Conservation (phyloP, 1,140 invertebrate genomes). For the Pseudobourletiella spinata region DNA sequence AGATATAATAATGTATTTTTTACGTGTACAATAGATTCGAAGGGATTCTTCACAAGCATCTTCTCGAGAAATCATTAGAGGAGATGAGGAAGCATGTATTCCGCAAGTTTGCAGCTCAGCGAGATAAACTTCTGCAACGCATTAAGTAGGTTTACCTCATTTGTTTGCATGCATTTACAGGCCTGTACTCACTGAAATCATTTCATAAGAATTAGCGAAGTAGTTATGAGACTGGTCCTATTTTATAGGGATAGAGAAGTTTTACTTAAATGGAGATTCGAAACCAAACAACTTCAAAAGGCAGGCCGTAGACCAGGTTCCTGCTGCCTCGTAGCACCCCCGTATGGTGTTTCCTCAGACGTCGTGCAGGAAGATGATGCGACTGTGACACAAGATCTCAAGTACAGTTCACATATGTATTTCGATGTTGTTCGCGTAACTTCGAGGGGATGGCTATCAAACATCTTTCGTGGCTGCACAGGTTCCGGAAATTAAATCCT, state of each 20-base stretch:
- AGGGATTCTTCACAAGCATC: neutral
- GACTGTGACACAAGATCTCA: neutral
- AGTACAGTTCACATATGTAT: neutral
- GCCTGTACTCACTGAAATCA: too few species aligned
- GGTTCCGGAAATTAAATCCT: neutral
- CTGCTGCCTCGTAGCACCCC: neutral
- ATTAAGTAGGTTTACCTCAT: neutral
- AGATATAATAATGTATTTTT: too few species aligned
- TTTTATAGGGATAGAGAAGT: slow-evolving; percentile 6
- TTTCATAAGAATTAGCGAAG: too few species aligned
- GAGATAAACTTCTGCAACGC: neutral
- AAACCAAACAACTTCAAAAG: neutral
- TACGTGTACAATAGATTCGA: neutral
- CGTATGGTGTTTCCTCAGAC: neutral
- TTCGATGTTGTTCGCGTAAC: neutral
- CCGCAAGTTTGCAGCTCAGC: neutral
- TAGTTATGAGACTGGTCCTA: too few species aligned
- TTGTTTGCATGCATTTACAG: too few species aligned
- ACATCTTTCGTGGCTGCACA: neutral
- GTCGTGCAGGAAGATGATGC: neutral
- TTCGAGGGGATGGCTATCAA: neutral
- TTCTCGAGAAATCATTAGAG: neutral
- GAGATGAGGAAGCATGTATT: neutral
- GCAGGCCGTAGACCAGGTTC: neutral
- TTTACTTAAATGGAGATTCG: slow-evolving; percentile 4